Evolutionary conservation across 2,888 invertebrate genomes (phyloP), one percentile per base, ranked within the genome.

Genomic region (Rhaphigaster nebulosa): DNA sequence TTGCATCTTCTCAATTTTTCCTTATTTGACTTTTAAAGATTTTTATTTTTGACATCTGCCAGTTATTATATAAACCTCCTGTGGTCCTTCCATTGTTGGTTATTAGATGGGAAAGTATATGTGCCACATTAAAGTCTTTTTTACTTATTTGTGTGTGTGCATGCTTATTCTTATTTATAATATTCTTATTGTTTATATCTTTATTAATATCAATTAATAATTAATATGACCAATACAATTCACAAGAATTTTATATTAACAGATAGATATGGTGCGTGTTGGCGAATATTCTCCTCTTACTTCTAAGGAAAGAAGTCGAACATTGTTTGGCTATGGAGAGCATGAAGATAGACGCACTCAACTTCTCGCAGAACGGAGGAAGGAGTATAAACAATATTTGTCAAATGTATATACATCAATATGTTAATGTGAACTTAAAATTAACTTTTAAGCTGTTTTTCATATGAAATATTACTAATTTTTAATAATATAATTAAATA

Each of bases 221-320:
- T n/a, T n/a, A n/a, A n/a, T 65, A 18, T 38, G 20, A 2, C 23
- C 23, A 8, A 6, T 1, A 29, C 15, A 38, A 38, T 38, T 38
- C 23, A 76, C 8, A 20, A 15, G 20, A 76, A 76, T 38, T 50
- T 45, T n/a, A 26, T 70, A 26, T 84, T 91, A 84, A 29, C 80
- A 91, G 91, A n/a, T 87, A 88, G 80, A 91, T 52, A 92, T 92
- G 91, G 91, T 92, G 29, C 90, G 91, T 45, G 87, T 90, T 87
- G 91, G 91, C 60, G 91, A 92, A 84, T 92, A 92, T 91, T 92
- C 91, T 41, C 91, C 91, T 41, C 90, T 91, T n/a, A 90, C 90
- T 52, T 54, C 84, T n/a, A 91, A 91, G 15, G 84, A 90, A 50
- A 84, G 84, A 60, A 52, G 54, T 76, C 70, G 80, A 26, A 90